Evolutionary conservation across 2,888 invertebrate species (phyloP), one percentile per base, ranked within the genome.

Genomic region (Ophonus ardosiacus): DNA sequence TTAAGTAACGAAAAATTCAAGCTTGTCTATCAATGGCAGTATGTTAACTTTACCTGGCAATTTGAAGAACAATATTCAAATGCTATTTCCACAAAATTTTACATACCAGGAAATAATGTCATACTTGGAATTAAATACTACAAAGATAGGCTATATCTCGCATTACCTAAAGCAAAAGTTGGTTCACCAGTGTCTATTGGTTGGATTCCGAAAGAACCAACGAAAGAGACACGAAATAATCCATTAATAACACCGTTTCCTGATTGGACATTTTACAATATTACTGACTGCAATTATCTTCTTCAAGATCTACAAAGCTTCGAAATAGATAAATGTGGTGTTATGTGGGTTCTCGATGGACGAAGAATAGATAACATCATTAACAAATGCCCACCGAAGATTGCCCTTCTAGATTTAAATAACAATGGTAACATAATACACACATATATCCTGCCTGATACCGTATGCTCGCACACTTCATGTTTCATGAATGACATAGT

Each of bases 221-320:
- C 56, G 56, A 15, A 84, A 2, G 74, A 79, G 38, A 86, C 86
- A 87, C 89, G 90, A 78, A 93, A 92, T 57, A 92, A 94, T 86
- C 93, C 93, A 24, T 91, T 93, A 85, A 90, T 96, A 59, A 92
- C 92, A 76, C 95, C 96, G 4, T 96, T 94, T 90, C 96, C 96
- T 85, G 94, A 92, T 88, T 96, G 96, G 96, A 92, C 91, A 8
- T 93, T 93, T 91, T 95, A 96, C 89, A 91, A 91, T 40, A 87
- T 94, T 76, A 94, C 94, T 0, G 92, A 94, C 56, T 86, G 87
- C 88, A 96, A 96, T 90, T 90, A 90, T 6, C 93, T 94, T 2
- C 91, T 96, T 79, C 96, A 96, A 89, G 95, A 94, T 88, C 95
- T 96, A 17, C 95, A 95, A 89, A 94, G 94, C 86, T 92, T 96